These are phyloP conservation scores for Prionailurus viverrinus DNA, from an alignment of 2,113 vertebrate genomes.

Conservation along the genomic window DNA sequence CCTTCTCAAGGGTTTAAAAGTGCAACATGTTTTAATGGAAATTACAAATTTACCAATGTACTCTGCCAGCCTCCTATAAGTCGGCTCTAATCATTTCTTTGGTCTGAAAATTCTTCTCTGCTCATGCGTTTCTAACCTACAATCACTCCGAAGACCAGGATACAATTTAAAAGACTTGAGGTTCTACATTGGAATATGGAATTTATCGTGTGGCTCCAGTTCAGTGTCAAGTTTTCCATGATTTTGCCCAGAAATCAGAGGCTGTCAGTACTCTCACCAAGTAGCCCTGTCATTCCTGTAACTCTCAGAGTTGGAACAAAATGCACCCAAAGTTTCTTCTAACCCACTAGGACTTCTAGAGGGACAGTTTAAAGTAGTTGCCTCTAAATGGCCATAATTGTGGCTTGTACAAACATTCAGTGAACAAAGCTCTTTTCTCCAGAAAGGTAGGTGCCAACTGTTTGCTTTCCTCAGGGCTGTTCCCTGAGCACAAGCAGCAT, in stretches of 20 bases:
- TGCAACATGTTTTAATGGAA: conserved; percentile 49
- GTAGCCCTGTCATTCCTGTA: conserved; percentile 8
- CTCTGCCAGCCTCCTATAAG: conserved; percentile 2
- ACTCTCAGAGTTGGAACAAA: conserved; percentile 54
- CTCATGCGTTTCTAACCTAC: conserved; percentile 56
- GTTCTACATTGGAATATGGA: conserved; percentile 58
- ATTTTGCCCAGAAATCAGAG: conserved; percentile 51
- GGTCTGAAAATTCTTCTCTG: conserved; percentile 18
- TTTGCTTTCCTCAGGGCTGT: neutral
- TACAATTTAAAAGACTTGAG: conserved; percentile 57
- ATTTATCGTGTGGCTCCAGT: conserved; percentile 3
- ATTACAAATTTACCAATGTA: conserved; percentile 33
- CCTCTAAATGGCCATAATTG: neutral
- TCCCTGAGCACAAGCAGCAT: neutral
- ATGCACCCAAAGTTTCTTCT: neutral
- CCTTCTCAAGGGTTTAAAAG: conserved; percentile 31
- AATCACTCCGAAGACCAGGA: conserved; percentile 59
- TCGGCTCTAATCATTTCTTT: conserved; percentile 36
- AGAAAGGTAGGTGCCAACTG: neutral
- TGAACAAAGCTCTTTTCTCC: conserved; percentile 34
- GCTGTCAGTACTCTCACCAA: neutral
- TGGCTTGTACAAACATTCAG: neutral
- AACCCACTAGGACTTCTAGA: neutral
- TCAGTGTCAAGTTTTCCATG: conserved; percentile 61
- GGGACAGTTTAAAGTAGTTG: conserved; percentile 9